Conservation (phyloP, 2,797 vertebrate species). For the Columba guinea region DNA sequence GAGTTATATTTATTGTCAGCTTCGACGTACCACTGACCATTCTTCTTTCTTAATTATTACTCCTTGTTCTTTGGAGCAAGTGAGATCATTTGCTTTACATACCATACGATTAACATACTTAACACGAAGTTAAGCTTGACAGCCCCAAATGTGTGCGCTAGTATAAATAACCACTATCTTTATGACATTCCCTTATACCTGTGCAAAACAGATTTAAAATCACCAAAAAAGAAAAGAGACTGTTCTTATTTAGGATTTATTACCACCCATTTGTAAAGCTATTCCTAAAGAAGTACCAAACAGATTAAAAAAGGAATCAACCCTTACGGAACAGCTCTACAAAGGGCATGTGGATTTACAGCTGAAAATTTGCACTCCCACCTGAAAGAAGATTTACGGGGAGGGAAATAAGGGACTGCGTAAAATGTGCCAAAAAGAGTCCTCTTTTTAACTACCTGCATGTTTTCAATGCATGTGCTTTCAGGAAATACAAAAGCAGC, state of each 20-base stretch:
- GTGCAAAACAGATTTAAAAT: not conserved
- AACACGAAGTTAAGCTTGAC: not conserved
- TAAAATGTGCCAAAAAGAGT: constrained; percentile 11
- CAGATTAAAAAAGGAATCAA: not conserved
- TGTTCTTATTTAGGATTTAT: not conserved
- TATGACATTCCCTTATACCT: not conserved
- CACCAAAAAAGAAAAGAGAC: not conserved
- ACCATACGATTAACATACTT: rapidly evolving
- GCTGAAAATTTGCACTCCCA: constrained; percentile 14
- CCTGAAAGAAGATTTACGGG: not conserved
- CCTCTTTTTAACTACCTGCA: constrained; percentile 16
- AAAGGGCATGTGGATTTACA: not conserved
- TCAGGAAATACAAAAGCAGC: not conserved
- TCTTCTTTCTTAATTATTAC: not conserved
- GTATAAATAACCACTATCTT: rapidly evolving
- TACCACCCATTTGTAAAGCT: not conserved
- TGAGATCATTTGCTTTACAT: not conserved
- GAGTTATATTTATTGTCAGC: constrained; percentile 14
- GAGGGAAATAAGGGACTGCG: not conserved
- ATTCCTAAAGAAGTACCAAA: not conserved
- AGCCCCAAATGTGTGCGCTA: not conserved
- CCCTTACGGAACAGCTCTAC: not conserved
- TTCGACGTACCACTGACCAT: not conserved
- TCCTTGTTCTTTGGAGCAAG: not conserved
- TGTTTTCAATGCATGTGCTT: not conserved